Conservation (phyloP, 2,888 invertebrate species). For the Nomada ruficornis region DNA sequence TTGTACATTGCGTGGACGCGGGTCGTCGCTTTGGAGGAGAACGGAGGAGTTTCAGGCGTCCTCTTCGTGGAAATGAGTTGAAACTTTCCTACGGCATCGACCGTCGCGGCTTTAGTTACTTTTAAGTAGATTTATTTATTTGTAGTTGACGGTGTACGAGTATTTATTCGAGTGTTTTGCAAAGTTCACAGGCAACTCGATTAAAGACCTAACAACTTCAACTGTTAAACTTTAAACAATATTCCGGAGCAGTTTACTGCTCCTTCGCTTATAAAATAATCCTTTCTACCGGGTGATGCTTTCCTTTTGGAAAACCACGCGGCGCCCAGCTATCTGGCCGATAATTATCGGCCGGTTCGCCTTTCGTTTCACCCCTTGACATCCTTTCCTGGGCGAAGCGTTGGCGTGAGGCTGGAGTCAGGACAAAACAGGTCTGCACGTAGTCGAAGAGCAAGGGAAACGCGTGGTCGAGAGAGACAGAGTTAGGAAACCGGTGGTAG, state of each 20-base stretch:
- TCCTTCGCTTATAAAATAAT: not conserved
- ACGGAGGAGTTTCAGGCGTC: not conserved
- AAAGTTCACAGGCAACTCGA: not conserved
- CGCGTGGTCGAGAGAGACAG: slow-evolving; percentile 33
- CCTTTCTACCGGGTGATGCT: not conserved
- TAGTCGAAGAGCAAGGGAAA: slow-evolving; percentile 29
- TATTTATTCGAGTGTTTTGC: not conserved
- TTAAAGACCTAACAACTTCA: not conserved
- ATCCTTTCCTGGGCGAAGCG: slow-evolving; percentile 67
- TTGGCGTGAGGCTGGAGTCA: slow-evolving; percentile 53
- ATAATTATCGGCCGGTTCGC: slow-evolving; percentile 67
- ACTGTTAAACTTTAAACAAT: not conserved
- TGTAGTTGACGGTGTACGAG: not conserved
- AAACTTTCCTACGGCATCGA: not conserved
- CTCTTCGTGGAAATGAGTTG: not conserved
- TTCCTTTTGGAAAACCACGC: slow-evolving; percentile 18
- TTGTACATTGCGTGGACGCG: not conserved
- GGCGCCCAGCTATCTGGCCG: slow-evolving; percentile 41
- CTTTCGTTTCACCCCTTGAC: slow-evolving; percentile 63
- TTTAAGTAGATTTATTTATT: slow-evolving; percentile 17
- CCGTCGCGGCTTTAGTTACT: slow-evolving; percentile 1
- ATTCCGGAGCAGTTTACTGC: not conserved
- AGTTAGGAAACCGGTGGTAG: slow-evolving; percentile 44
- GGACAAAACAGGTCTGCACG: slow-evolving; percentile 61
- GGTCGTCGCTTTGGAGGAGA: not conserved